Evolutionary conservation across 2,888 invertebrate genomes (phyloP).

Genomic region (Timema cristinae): DNA sequence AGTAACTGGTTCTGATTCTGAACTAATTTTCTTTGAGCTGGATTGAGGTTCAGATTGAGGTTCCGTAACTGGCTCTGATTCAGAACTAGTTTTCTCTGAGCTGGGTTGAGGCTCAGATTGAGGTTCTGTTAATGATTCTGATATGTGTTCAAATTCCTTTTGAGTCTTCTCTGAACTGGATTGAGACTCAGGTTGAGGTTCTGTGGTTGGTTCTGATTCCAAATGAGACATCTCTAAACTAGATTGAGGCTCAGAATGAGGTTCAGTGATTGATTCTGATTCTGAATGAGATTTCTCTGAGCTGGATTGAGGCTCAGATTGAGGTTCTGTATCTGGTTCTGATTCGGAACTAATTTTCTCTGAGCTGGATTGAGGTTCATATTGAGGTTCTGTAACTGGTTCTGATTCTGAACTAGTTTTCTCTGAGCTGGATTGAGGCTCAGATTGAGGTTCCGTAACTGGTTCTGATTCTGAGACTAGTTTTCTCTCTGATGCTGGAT

Average conservation of each 20-base stretch:
- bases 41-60: slow-evolving; percentile 16
- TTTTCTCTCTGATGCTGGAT: slow-evolving; percentile 25
- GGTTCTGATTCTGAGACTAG: not conserved
- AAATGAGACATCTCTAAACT: slow-evolving; percentile 34
- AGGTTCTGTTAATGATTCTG: slow-evolving; percentile 18
- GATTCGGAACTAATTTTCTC: not conserved
- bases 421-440: not conserved
- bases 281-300: not conserved
- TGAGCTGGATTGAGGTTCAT: not conserved
- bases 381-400: not conserved
- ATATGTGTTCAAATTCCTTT: slow-evolving; percentile 5
- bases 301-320: not conserved
- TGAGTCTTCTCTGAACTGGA: slow-evolving; percentile 8
- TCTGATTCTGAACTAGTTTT: not conserved
- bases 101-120: slow-evolving; percentile 23
- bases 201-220: slow-evolving; percentile 33
- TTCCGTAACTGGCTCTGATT: slow-evolving; percentile 35
- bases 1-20: slow-evolving; percentile 33
- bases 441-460: not conserved
- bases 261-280: slow-evolving; percentile 34
- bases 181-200: slow-evolving; percentile 31
- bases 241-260: slow-evolving; percentile 20
- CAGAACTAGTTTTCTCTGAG: slow-evolving; percentile 34
- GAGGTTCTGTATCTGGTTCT: not conserved
- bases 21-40: not conserved